A percentile compares a stretch with the other conserved stretches of the same genome.
phyloP scores from a whole-genome alignment of 2,888 invertebrate species.

The Callimorpha dominula region DNA sequence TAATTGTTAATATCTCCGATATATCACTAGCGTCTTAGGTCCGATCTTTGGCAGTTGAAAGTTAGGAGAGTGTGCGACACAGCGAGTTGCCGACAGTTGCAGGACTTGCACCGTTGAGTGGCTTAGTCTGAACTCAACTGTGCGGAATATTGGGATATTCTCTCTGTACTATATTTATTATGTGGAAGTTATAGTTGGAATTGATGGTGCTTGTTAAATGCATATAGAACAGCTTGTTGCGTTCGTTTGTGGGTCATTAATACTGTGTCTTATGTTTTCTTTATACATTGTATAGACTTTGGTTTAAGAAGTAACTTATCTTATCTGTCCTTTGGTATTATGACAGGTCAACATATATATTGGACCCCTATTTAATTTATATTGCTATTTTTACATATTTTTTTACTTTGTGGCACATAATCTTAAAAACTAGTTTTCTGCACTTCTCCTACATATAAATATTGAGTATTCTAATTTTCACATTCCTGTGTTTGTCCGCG shows the following conservation, averaged over 20 bases:
- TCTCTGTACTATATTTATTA: background rate
- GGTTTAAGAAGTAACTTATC: too few species aligned
- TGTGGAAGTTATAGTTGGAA: background rate
- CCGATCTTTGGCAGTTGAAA: slow-evolving; percentile 41
- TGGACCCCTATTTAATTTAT: too few species aligned
- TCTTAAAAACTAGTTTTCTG: too few species aligned
- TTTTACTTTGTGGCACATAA: too few species aligned
- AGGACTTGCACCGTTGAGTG: slow-evolving; percentile 18
- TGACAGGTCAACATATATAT: too few species aligned
- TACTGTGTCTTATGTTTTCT: too few species aligned
- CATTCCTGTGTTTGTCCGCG: too few species aligned
- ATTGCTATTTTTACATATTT: too few species aligned
- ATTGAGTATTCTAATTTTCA: too few species aligned
- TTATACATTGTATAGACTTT: too few species aligned
- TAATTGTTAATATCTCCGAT: slow-evolving; percentile 19
- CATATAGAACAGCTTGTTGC: background rate
- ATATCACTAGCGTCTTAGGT: slow-evolving; percentile 17
- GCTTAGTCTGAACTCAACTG: slow-evolving; percentile 19
- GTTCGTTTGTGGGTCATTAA: background rate
- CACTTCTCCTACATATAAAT: too few species aligned
- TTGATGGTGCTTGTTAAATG: slow-evolving; percentile 1
- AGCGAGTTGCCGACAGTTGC: slow-evolving; percentile 38
- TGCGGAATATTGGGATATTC: slow-evolving; percentile 9
- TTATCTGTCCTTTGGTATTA: too few species aligned
- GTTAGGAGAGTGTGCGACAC: slow-evolving; percentile 30